phyloP scores from a whole-genome alignment of 2,888 invertebrate genomes.

The Drosophila multiciliata region DNA sequence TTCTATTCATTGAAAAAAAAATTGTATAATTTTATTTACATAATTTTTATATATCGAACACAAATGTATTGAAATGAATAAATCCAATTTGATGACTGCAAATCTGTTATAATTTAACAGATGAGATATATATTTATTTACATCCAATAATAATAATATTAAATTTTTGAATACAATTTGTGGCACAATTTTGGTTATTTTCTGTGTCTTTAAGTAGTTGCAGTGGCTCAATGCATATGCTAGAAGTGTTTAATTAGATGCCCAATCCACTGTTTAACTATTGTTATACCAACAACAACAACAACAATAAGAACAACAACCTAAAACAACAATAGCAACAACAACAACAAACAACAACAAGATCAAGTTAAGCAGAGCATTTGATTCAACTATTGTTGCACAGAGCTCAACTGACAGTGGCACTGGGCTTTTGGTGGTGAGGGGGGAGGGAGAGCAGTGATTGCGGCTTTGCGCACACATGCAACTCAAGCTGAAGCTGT shows the following conservation, averaged over 20 bases:
- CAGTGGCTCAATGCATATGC: slow-evolving; percentile 12
- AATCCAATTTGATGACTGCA: background rate
- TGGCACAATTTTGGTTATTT: background rate
- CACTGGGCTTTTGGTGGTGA: background rate
- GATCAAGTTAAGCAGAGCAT: slow-evolving; percentile 12
- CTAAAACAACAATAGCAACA: background rate
- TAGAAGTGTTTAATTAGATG: slow-evolving; percentile 23
- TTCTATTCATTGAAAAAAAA: background rate
- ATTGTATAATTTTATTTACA: background rate
- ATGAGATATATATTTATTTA: background rate
- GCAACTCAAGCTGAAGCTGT: background rate
- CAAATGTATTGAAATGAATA: background rate
- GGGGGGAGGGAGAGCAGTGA: too few species aligned
- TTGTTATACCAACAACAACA: background rate
- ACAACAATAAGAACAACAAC: background rate
- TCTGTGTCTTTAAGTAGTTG: slow-evolving; percentile 4
- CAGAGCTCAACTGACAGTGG: slow-evolving; percentile 22
- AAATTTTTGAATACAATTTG: background rate
- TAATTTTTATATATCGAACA: background rate
- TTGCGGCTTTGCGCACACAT: background rate
- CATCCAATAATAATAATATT: background rate
- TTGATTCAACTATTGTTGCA: slow-evolving; percentile 26
- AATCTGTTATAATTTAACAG: background rate
- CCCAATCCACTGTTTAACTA: slow-evolving; percentile 6
- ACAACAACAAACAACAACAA: background rate